Conservation (phyloP, 2,797 vertebrate genomes). For the Thamnophis elegans region DNA sequence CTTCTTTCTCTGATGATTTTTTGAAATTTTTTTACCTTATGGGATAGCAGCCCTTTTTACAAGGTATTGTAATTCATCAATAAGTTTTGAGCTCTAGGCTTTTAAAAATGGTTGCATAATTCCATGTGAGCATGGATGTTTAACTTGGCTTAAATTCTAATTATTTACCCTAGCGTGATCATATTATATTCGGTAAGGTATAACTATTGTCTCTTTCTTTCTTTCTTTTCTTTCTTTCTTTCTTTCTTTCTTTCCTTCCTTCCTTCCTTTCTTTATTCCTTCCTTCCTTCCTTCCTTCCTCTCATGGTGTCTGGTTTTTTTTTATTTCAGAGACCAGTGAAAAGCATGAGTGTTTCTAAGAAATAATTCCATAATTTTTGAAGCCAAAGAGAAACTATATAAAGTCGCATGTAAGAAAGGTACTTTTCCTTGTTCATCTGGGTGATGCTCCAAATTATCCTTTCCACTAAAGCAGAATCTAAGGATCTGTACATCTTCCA, state of each 20-base stretch:
- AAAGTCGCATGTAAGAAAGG: slow-evolving; percentile 60
- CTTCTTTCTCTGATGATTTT: not conserved
- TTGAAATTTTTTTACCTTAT: not conserved
- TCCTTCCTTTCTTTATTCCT: not conserved
- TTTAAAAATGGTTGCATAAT: not conserved
- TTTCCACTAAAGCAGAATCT: not conserved
- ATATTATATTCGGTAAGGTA: not conserved
- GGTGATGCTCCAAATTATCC: not conserved
- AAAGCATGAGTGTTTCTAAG: slow-evolving; percentile 48
- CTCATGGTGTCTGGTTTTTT: not conserved
- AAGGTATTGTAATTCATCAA: not conserved
- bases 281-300: not conserved
- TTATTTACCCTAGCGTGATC: not conserved
- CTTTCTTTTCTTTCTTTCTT: not conserved
- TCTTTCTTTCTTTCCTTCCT: too few relatives aligned
- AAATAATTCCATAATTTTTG: slow-evolving; percentile 48
- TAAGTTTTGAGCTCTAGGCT: not conserved
- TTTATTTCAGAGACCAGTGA: not conserved
- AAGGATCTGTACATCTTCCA: not conserved
- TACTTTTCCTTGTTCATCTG: not conserved
- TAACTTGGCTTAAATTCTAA: slow-evolving; percentile 28
- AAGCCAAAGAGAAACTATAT: slow-evolving; percentile 50
- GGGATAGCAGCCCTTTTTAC: not conserved
- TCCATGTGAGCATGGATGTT: not conserved
- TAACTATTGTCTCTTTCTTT: not conserved